Evolutionary conservation across 2,888 invertebrate genomes (phyloP).

Genomic region (Neocrepidodera transversa): DNA sequence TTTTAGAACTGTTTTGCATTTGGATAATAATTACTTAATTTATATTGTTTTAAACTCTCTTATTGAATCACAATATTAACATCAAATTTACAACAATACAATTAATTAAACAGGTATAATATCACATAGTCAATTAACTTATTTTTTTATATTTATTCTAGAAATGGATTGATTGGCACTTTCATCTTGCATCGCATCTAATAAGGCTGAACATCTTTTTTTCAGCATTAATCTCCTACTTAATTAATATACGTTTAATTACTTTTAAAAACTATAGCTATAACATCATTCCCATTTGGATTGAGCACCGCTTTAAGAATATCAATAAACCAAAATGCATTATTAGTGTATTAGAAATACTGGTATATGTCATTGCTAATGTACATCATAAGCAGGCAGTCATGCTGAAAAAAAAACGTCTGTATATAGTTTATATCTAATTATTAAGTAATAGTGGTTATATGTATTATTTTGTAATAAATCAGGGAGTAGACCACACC

Average conservation of each 20-base stretch:
- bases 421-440: constrained; percentile 37
- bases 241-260: not conserved
- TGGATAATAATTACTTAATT: too few species aligned
- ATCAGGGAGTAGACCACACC: constrained; percentile 46
- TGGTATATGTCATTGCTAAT: constrained; percentile 39
- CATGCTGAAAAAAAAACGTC: constrained; percentile 11
- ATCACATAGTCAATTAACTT: too few species aligned
- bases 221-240: too few species aligned
- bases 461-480: constrained; percentile 43
- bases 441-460: constrained; percentile 45
- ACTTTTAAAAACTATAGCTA: not conserved
- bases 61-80: too few species aligned
- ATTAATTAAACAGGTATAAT: too few species aligned
- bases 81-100: too few species aligned
- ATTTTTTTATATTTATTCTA: too few species aligned
- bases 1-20: too few species aligned
- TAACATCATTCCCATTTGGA: constrained; percentile 31
- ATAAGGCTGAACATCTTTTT: too few species aligned
- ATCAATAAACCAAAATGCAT: constrained; percentile 32
- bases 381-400: constrained; percentile 35
- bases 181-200: too few species aligned
- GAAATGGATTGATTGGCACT: too few species aligned
- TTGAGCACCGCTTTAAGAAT: constrained; percentile 28
- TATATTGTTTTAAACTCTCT: too few species aligned
- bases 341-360: constrained; percentile 38